Percentiles rank a stretch among this genome's conserved stretches.
Evolutionary conservation across 2,113 vertebrate genomes (phyloP).

Genomic region (Shinisaurus crocodilurus): DNA sequence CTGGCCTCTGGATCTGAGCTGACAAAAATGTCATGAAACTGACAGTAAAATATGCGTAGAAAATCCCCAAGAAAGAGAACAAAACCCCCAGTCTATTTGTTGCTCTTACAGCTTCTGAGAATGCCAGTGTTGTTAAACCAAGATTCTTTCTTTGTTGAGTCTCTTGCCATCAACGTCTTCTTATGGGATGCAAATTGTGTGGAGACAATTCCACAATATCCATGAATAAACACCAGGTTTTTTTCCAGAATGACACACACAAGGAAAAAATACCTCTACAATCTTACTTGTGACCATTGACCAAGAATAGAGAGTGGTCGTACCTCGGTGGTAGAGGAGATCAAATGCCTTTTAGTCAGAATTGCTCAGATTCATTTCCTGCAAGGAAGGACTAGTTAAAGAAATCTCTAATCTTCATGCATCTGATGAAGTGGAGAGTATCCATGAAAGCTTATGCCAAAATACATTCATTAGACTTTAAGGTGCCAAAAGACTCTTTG

Average conservation of each 20-base stretch:
- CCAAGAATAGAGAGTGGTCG: not conserved
- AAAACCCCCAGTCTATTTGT: slow-evolving; percentile 66
- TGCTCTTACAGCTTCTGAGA: slow-evolving; percentile 62
- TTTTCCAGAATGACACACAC: slow-evolving; percentile 22
- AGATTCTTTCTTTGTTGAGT: slow-evolving; percentile 46
- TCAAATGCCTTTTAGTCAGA: too few relatives aligned
- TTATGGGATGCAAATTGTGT: slow-evolving; percentile 13
- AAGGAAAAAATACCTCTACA: not conserved
- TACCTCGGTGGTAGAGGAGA: not conserved
- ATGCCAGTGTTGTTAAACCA: slow-evolving; percentile 44
- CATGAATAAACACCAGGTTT: slow-evolving; percentile 35
- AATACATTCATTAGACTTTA: not conserved
- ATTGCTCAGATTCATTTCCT: not conserved
- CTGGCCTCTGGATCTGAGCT: slow-evolving; percentile 90
- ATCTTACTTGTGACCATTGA: not conserved
- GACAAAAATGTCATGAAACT: slow-evolving; percentile 93
- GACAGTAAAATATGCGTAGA: slow-evolving; percentile 92
- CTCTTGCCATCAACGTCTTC: slow-evolving; percentile 44
- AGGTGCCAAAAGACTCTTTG: too few relatives aligned
- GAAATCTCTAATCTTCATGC: too few relatives aligned
- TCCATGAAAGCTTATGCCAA: too few relatives aligned
- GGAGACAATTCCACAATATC: slow-evolving; percentile 22
- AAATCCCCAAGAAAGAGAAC: slow-evolving; percentile 73
- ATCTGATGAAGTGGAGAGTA: too few relatives aligned
- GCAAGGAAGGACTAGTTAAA: too few relatives aligned